Evolutionary conservation across 2,113 vertebrate species (phyloP).

Genomic region (Ibidorhyncha struthersii): DNA sequence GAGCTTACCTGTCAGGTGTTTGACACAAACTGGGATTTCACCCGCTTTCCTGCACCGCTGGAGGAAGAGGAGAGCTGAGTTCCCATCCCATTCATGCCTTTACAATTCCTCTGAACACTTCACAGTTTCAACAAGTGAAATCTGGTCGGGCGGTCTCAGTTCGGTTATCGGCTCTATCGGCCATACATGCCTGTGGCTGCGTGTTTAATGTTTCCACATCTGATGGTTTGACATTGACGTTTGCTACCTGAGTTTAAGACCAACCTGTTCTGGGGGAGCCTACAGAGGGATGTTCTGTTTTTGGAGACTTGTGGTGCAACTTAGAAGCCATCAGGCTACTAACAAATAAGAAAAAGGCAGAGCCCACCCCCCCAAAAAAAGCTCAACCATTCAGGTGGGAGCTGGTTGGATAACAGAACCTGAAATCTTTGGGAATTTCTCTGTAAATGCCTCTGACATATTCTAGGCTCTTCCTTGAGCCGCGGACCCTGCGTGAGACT

Average conservation of each 20-base stretch:
- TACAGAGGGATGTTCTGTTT: neutral
- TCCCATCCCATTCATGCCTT: neutral
- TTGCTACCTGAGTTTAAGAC: neutral
- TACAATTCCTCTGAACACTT: neutral
- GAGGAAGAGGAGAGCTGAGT: neutral
- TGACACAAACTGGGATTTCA: neutral
- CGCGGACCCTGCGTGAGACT: neutral
- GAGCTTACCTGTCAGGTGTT: neutral
- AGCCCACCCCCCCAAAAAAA: too few species aligned
- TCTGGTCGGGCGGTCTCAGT: neutral
- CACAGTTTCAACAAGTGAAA: neutral
- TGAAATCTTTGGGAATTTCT: neutral
- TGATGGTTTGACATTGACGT: neutral
- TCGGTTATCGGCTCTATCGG: neutral
- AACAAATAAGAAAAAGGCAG: neutral
- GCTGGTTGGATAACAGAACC: rapidly evolving
- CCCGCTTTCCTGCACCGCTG: neutral
- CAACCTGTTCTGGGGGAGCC: neutral
- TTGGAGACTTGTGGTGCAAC: neutral
- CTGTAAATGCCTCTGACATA: neutral
- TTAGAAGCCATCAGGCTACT: neutral
- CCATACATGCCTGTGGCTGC: neutral
- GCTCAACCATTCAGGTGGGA: neutral
- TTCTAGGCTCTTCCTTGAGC: neutral
- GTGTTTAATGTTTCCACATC: neutral